phyloP scores from a whole-genome alignment of 2,888 invertebrate genomes.

The Dendrolimus pini region DNA sequence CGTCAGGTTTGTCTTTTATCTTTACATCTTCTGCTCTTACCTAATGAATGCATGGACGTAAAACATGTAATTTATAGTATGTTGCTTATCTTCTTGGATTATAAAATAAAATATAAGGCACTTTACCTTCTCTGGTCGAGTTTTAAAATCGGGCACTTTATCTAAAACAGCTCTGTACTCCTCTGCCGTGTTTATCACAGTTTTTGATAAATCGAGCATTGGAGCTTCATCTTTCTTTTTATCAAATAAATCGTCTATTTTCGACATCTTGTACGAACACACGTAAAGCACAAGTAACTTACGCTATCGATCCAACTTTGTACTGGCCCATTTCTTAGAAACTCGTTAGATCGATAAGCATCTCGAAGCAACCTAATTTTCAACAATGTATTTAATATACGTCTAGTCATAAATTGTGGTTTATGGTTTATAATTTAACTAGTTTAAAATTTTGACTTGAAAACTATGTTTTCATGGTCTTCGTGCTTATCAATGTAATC shows the following conservation, averaged over 20 bases:
- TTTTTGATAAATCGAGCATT: slow-evolving; percentile 89
- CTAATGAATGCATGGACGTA: slow-evolving; percentile 35
- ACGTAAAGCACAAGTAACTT: slow-evolving; percentile 29
- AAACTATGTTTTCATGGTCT: slow-evolving; percentile 38
- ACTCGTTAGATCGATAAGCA: slow-evolving; percentile 51
- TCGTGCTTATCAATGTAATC: slow-evolving; percentile 45
- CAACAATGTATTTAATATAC: slow-evolving; percentile 37
- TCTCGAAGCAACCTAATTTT: slow-evolving; percentile 45
- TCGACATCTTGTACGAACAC: slow-evolving; percentile 65
- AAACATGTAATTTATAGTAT: background rate
- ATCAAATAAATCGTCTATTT: slow-evolving; percentile 88
- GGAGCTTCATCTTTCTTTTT: slow-evolving; percentile 91
- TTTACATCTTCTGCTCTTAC: slow-evolving; percentile 86
- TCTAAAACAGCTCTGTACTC: slow-evolving; percentile 90
- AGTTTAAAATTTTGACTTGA: slow-evolving; percentile 34
- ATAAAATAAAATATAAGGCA: background rate
- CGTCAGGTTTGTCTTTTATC: slow-evolving; percentile 81
- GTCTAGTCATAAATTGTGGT: slow-evolving; percentile 34
- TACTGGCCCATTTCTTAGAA: slow-evolving; percentile 30
- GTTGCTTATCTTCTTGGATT: background rate
- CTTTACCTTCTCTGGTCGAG: slow-evolving; percentile 88
- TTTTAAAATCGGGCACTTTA: slow-evolving; percentile 93
- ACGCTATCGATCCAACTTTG: slow-evolving; percentile 48
- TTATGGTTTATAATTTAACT: slow-evolving; percentile 16
- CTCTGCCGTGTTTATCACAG: slow-evolving; percentile 85